Conservation (phyloP, 2,888 invertebrate genomes). For the Pantelozetes paolii region DNA sequence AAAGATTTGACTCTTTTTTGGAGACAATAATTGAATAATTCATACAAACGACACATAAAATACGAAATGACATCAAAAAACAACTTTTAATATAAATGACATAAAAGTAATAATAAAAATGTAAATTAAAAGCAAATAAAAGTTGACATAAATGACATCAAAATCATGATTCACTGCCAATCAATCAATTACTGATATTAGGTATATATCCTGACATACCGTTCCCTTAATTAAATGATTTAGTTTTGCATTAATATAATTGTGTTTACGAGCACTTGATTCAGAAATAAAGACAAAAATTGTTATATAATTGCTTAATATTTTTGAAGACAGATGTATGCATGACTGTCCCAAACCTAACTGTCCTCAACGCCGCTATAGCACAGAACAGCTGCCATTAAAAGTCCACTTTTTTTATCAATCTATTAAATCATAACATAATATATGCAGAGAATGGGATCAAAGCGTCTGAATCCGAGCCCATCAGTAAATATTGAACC, state of each 20-base stretch:
- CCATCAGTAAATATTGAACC: slow-evolving; percentile 15
- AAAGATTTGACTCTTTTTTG: not conserved
- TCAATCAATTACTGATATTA: slow-evolving; percentile 7
- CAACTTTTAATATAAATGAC: not conserved
- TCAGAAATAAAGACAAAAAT: not conserved
- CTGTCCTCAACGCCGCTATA: not conserved
- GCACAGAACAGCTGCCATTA: slow-evolving; percentile 15
- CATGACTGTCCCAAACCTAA: not conserved
- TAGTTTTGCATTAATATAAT: slow-evolving; percentile 7
- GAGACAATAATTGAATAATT: not conserved
- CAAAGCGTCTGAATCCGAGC: not conserved
- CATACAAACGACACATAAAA: too few species aligned
- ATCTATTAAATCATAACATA: slow-evolving; percentile 23
- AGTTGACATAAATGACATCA: not conserved
- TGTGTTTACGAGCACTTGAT: slow-evolving; percentile 1
- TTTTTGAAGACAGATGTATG: not conserved
- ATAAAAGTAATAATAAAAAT: not conserved
- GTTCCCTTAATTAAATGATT: not conserved
- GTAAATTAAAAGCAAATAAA: not conserved
- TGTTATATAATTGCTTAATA: not conserved
- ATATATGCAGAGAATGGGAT: not conserved
- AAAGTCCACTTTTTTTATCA: slow-evolving; percentile 6
- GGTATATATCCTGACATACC: not conserved
- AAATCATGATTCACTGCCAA: not conserved
- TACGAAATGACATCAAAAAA: not conserved